Evolutionary conservation across 2,888 invertebrate genomes (phyloP).

Genomic region (Yponomeuta sedellus): DNA sequence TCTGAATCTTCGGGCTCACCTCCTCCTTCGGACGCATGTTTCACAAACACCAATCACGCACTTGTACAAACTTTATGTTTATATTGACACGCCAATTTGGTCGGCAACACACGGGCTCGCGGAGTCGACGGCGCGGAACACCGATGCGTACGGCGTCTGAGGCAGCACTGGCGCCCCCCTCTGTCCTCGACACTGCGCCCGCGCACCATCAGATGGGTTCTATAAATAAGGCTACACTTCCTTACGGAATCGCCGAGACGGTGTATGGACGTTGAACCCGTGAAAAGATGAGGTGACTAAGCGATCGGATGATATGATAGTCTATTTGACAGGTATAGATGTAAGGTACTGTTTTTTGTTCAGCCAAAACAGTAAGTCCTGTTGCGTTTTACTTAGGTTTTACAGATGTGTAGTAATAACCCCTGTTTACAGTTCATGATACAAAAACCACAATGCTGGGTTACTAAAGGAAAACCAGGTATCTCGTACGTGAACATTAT

Average conservation of each 20-base stretch:
- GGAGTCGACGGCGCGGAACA: slow-evolving; percentile 29
- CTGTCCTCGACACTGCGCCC: slow-evolving; percentile 19
- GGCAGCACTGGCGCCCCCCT: slow-evolving; percentile 35
- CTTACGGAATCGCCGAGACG: slow-evolving; percentile 56
- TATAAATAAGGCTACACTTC: slow-evolving; percentile 68
- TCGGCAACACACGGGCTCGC: slow-evolving; percentile 41
- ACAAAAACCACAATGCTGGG: too few relatives aligned
- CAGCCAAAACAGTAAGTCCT: not conserved
- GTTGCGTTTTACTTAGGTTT: not conserved
- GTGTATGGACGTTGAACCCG: slow-evolving; percentile 71
- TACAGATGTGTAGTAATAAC: not conserved
- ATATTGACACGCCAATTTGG: slow-evolving; percentile 57
- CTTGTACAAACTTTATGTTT: slow-evolving; percentile 56
- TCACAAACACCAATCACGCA: slow-evolving; percentile 30
- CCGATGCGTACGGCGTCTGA: slow-evolving; percentile 46
- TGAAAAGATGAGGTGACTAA: slow-evolving; percentile 52
- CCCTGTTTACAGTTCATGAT: not conserved
- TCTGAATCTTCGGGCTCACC: slow-evolving; percentile 56
- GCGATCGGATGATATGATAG: slow-evolving; percentile 20
- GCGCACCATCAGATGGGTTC: slow-evolving; percentile 32
- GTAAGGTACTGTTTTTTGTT: not conserved
- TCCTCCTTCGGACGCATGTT: slow-evolving; percentile 68
- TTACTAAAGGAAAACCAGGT: too few relatives aligned
- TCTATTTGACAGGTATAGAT: not conserved
- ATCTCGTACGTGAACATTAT: too few relatives aligned